Base-by-base conservation (phyloP, 30 jellyfish, hydroid and myxozoan species). In the Cassiopea xamachana region DNA sequence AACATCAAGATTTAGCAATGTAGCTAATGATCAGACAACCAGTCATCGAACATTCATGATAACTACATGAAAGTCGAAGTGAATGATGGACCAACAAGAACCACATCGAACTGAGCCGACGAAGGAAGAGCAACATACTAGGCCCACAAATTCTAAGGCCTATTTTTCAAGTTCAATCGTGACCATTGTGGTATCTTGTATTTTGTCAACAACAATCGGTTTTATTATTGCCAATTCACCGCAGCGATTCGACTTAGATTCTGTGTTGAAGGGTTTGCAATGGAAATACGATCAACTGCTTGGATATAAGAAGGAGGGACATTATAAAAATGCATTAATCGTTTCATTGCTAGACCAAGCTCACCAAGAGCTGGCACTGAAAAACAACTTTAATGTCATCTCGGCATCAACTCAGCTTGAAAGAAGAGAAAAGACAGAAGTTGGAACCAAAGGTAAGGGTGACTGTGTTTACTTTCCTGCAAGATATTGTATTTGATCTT, bases 191-290 rank as follows among this genome's bases (percentile, higher is more conserved):
- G 13, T 87, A 7, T 87, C 94, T 18, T 87, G 94, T 73, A n/a
- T 77, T 6, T 70, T 87, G 19, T 87, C 94, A 5, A 87, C 94
- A 39, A 47, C 62, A 27, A 87, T 87, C 73, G 94, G 89, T 15
- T 74, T 87, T 19, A 48, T 89, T 67, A 83, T 89, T n/a, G 96
- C 96, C 6, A 89, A 69, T 72, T 18, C 91, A 27, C 73, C 96
- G 1, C 82, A 44, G 13, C 67, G 80, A 75, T 14, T 88, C 69
- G 90, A 64, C 60, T 72, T 80, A 15, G 18, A 50, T 16, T 87
- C 89, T n/a, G 1, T 87, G 1, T 58, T 87, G 61, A 77, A 62
- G n/a, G 81, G 60, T 19, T 48, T 76, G 45, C 79, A 55, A 48
- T 46, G 45, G 8, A 77, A 49, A 43, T 87, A 87, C 55, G 77